Conservation (phyloP, 2,797 vertebrate genomes). For the Chromis chromis region DNA sequence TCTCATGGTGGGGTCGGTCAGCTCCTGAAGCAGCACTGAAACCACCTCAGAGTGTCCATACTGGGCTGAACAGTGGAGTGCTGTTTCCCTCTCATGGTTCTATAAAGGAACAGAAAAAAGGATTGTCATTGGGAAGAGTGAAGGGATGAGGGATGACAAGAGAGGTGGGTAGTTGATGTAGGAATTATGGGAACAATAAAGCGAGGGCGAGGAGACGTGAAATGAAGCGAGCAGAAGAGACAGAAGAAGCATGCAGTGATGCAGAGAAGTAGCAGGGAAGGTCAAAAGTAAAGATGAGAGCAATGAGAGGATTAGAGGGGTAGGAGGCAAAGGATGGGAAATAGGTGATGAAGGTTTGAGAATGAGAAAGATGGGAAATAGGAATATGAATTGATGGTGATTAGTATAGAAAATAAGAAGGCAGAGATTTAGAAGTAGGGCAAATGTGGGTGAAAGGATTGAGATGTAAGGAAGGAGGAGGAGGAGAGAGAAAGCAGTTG, state of each 20-base stretch:
- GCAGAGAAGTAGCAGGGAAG: constrained; percentile 8
- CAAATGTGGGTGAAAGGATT: constrained; percentile 3
- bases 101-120: constrained; percentile 37
- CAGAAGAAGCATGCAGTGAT: constrained; percentile 6
- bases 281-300: constrained; percentile 8
- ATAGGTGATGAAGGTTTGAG: background rate
- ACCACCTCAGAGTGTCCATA: constrained; percentile 97
- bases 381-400: background rate
- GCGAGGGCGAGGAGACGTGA: background rate
- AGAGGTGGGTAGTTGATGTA: background rate
- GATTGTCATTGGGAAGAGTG: background rate
- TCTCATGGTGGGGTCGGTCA: constrained; percentile 94
- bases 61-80: constrained; percentile 95
- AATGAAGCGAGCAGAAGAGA: constrained; percentile 1
- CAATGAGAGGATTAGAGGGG: constrained; percentile 1
- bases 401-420: background rate
- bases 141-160: background rate
- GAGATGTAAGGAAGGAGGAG: constrained; percentile 5
- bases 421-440: constrained; percentile 10
- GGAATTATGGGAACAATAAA: constrained; percentile 24
- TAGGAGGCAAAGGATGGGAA: background rate
- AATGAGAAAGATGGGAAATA: background rate
- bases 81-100: constrained; percentile 96
- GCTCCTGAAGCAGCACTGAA: constrained; percentile 92
- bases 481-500: background rate